Conservation (phyloP, 35 echinoderm and acorn worm genomes). For the Heliocidaris tuberculata region DNA sequence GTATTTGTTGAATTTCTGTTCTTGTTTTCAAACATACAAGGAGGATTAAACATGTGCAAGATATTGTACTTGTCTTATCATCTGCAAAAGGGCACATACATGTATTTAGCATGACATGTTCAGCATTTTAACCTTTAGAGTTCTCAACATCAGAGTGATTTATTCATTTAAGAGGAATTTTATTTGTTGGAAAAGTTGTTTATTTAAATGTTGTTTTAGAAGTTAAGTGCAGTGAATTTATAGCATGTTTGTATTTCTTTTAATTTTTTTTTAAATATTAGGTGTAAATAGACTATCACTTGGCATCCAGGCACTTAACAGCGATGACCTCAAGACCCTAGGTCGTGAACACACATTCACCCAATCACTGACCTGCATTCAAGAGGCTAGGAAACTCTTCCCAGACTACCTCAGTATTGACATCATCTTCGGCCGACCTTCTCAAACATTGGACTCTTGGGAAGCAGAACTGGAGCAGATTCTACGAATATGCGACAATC, state of each 20-base stretch:
- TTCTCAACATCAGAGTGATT: too few relatives aligned
- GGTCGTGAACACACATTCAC: constrained; percentile 74
- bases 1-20: too few relatives aligned
- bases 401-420: constrained; percentile 79
- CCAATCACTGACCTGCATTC: constrained; percentile 58
- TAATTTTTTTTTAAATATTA: neutral
- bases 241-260: neutral
- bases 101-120: too few relatives aligned
- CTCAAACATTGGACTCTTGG: constrained; percentile 73
- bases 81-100: too few relatives aligned
- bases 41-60: too few relatives aligned
- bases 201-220: too few relatives aligned
- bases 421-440: constrained; percentile 88
- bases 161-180: too few relatives aligned
- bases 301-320: constrained; percentile 76
- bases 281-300: constrained; percentile 91
- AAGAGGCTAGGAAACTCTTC: constrained; percentile 70
- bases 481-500: constrained; percentile 68
- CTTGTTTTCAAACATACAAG: too few relatives aligned
- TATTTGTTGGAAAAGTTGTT: too few relatives aligned
- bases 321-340: constrained; percentile 60
- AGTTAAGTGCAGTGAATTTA: too few relatives aligned
- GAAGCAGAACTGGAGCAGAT: constrained; percentile 61
- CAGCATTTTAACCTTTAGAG: too few relatives aligned
- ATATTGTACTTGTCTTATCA: too few relatives aligned